Evolutionary conservation across 2,797 vertebrate genomes (phyloP), one percentile per base, ranked within the genome.

Genomic region (Bradypus variegatus): DNA sequence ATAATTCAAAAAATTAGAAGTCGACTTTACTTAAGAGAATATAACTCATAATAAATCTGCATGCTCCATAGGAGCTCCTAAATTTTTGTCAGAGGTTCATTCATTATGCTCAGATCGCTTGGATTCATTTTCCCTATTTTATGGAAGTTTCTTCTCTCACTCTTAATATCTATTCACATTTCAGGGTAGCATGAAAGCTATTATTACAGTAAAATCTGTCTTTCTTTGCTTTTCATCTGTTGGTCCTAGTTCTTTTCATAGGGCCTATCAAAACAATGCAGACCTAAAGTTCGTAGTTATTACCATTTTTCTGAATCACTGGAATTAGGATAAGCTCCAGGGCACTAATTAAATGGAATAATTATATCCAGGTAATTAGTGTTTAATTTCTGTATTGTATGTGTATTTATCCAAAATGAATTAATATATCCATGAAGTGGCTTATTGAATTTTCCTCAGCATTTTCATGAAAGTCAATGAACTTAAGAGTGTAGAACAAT

Each of bases 361-460:
- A 79, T 80, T 95, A 75, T 90, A 80, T 70, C 19, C 89, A 78
- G n/a, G 14, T 91, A 92, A 73, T 93, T 21, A 95, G 80, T 76
- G 33, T 72, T 95, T 89, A 83, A 70, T 91, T 94, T 95, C 69
- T 89, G 25, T 73, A 36, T 85, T 90, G n/a, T 83, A 8, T 48
- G 21, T 85, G 21, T 72, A 60, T 72, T 82, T 92, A 83, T 79
- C 73, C 60, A 80, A 64, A 93, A 86, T 70, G n/a, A 80, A 73
- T 77, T 41, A 7, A 82, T 86, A 72, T 93, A 89, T 91, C 70
- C 23, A 88, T 38, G 19, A 23, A 67, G 9, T 88, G 31, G 48
- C 64, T 94, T 85, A 33, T 85, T 82, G 45, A 78, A 53, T 90
- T 92, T 95, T 95, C 79, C 65, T 55, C 90, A 93, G 48, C 48